Conservation (phyloP, 1,140 invertebrate genomes). For the Venustaconcha ellipsiformis region DNA sequence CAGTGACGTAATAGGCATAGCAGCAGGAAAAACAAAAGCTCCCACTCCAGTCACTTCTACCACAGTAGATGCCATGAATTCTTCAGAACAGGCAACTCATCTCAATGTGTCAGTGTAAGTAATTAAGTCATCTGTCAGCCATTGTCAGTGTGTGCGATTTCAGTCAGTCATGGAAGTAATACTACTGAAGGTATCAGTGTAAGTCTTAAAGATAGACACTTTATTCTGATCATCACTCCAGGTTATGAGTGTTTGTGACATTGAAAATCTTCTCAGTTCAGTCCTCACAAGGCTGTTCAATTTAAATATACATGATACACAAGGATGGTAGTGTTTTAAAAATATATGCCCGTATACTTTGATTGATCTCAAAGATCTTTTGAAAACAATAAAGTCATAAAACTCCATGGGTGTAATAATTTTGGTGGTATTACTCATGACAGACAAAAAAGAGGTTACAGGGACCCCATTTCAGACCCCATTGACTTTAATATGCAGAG, state of each 20-base stretch:
- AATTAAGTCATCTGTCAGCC: background rate
- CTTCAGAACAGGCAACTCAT: slow-evolving; percentile 51
- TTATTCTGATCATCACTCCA: background rate
- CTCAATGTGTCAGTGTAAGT: slow-evolving; percentile 61
- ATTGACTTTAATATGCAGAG: too few relatives aligned
- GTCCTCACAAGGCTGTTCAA: too few relatives aligned
- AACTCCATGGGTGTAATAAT: too few relatives aligned
- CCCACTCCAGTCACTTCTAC: slow-evolving; percentile 41
- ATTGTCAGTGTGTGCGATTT: background rate
- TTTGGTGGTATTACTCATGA: too few relatives aligned
- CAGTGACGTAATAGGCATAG: slow-evolving; percentile 66
- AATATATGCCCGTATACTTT: too few relatives aligned
- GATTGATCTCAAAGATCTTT: too few relatives aligned
- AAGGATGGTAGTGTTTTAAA: too few relatives aligned
- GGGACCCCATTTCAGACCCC: too few relatives aligned
- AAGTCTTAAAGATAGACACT: background rate
- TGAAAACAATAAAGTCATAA: too few relatives aligned
- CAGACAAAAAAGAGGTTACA: too few relatives aligned
- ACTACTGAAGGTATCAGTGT: slow-evolving; percentile 23
- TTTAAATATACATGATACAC: too few relatives aligned
- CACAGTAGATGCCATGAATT: slow-evolving; percentile 24
- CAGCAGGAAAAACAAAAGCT: slow-evolving; percentile 60
- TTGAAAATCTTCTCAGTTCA: too few relatives aligned
- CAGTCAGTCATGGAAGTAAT: slow-evolving; percentile 31
- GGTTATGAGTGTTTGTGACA: background rate